These are phyloP conservation scores for Euphonia xanthogaster DNA, from an alignment of 2,797 vertebrate species.

Conservation along the genomic window DNA sequence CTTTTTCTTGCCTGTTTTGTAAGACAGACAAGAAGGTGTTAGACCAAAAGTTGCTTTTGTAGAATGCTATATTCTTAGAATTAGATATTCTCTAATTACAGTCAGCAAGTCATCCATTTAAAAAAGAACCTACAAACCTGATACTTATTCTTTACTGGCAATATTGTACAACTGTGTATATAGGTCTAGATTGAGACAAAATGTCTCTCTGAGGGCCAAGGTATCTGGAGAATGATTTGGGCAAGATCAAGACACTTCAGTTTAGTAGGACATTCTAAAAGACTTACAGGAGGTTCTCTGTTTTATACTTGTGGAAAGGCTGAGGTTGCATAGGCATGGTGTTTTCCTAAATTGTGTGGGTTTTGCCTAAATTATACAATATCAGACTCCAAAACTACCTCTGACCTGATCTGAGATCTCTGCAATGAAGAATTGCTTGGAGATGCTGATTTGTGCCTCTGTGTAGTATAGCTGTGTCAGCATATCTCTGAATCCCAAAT, in stretches of 20 bases:
- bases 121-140: rapidly evolving
- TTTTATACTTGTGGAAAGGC: neutral
- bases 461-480: neutral
- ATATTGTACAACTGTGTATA: neutral
- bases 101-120: neutral
- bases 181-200: neutral
- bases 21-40: neutral
- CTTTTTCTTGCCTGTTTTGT: neutral
- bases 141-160: neutral
- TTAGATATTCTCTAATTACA: neutral
- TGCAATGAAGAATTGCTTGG: neutral
- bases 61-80: neutral
- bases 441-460: neutral
- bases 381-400: neutral
- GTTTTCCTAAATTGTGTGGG: neutral
- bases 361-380: neutral
- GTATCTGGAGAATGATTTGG: neutral
- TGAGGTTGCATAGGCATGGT: neutral
- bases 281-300: neutral
- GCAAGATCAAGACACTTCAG: neutral
- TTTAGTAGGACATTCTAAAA: neutral
- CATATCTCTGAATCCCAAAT: neutral
- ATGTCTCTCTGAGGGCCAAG: neutral
- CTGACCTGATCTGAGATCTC: neutral
- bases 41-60: neutral